Conservation (phyloP, 2,888 invertebrate species). For the Apamea sordens region DNA sequence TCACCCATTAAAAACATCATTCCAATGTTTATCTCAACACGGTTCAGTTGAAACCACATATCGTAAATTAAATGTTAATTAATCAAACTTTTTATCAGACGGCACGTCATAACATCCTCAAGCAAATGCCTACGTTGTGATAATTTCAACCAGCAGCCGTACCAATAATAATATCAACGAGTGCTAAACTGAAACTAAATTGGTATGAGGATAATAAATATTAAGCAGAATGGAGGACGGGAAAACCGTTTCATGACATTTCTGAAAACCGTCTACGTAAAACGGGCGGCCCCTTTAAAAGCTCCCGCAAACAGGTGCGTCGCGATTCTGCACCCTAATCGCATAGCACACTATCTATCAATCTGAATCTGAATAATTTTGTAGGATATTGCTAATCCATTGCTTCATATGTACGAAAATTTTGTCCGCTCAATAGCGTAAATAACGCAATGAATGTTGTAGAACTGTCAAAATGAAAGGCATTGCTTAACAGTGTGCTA, state of each 20-base stretch:
- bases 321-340: no score
- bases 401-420: background rate
- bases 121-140: constrained; percentile 6
- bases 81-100: constrained; percentile 39
- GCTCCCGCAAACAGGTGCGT: no score
- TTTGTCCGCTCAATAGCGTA: background rate
- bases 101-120: constrained; percentile 44
- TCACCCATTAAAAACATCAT: constrained; percentile 29
- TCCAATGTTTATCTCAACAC: constrained; percentile 32
- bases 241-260: constrained; percentile 16
- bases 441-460: background rate
- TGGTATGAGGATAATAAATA: constrained; percentile 6
- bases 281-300: background rate
- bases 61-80: constrained; percentile 45
- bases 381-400: background rate
- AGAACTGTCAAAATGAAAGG: background rate
- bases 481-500: background rate
- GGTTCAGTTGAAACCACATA: constrained; percentile 28
- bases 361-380: no score
- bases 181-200: constrained; percentile 1
- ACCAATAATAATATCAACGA: background rate
- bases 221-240: background rate
- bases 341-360: no score
- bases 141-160: background rate
- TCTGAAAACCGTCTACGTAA: constrained; percentile 12